Percentiles rank a stretch among this genome's conserved stretches.
Evolutionary conservation across 2,888 invertebrate genomes (phyloP).

Genomic region (Ornithoptera priamus): DNA sequence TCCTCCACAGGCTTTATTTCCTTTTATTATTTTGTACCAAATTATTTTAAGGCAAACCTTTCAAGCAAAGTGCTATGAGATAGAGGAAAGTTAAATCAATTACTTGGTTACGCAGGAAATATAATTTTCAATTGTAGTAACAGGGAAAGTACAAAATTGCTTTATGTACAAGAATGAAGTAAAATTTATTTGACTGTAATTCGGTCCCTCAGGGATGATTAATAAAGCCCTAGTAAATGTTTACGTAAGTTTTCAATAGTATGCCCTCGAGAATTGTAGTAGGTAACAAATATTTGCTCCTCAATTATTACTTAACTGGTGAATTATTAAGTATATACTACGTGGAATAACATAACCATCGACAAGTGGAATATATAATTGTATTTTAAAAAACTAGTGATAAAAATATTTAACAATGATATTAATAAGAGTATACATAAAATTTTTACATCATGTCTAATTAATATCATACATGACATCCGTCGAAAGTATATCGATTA

Average conservation of each 20-base stretch:
- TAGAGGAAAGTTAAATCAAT: slow-evolving; percentile 59
- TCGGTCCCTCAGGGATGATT: neutral
- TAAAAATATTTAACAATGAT: too few relatives aligned
- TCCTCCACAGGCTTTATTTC: slow-evolving; percentile 30
- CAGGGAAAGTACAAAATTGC: slow-evolving; percentile 35
- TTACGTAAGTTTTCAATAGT: slow-evolving; percentile 5
- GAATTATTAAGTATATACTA: neutral
- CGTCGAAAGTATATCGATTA: too few relatives aligned
- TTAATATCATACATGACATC: too few relatives aligned
- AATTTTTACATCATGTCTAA: too few relatives aligned
- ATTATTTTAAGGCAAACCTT: slow-evolving; percentile 59
- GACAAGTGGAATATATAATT: neutral
- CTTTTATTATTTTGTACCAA: slow-evolving; percentile 47
- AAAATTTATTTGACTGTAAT: neutral
- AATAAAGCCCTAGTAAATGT: neutral
- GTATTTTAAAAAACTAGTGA: too few relatives aligned
- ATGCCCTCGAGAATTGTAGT: neutral
- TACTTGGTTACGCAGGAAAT: slow-evolving; percentile 43
- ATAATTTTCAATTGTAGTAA: slow-evolving; percentile 38
- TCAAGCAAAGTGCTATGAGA: slow-evolving; percentile 54
- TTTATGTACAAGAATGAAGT: slow-evolving; percentile 25
- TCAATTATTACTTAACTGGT: neutral
- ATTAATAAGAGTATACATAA: too few relatives aligned
- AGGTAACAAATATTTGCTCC: slow-evolving; percentile 1
- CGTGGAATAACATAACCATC: neutral